Base-by-base conservation (phyloP, 2,113 vertebrate genomes). In the Bambusicola thoracicus region DNA sequence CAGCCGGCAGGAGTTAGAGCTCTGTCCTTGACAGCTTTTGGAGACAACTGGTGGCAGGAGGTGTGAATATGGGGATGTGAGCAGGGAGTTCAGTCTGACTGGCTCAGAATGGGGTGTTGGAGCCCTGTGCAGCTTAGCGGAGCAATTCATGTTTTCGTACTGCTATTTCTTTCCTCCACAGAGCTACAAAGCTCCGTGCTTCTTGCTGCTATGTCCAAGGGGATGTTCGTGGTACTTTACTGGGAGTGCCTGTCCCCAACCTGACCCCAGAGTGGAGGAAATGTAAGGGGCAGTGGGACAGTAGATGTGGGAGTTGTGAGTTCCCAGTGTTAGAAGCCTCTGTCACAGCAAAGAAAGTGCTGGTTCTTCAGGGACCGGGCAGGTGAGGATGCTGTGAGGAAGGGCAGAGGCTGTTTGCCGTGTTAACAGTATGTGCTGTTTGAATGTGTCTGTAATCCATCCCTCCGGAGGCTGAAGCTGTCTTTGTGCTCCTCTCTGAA, bases 1-100 rank as follows among this genome's bases (percentile, higher is more conserved):
- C 87, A 95, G 94, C 92, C 4, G 11, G 40, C 85, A 89, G 89
- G 83, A 92, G 79, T 72, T 92, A 75, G 29, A 94, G 76, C 73
- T 85, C 65, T 93, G 67, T 81, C 93, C 81, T 85, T 91, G 92
- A 87, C 89, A 94, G 92, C 85, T 95, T 89, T 96, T 67, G 56
- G 87, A 91, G 92, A 95, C 87, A 85, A 87, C 75, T 87, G n/a
- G 75, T 95, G 87, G 68, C 91, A 80, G 75, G 63, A 91, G 81
- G 89, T 91, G 89, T 85, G 94, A 92, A 74, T 67, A 80, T 0
- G 4, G 34, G 67, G 81, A 87, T 80, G 59, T 55, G 72, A 92
- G 40, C 61, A 40, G 72, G 32, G 72, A 92, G 55, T 74, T 91
- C 84, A 89, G 59, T 70, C 81, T 3, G 12, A 82, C 66, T 61